phyloP scores from a whole-genome alignment of 1,140 invertebrate genomes.

The Pseudomyrmex gracilis region DNA sequence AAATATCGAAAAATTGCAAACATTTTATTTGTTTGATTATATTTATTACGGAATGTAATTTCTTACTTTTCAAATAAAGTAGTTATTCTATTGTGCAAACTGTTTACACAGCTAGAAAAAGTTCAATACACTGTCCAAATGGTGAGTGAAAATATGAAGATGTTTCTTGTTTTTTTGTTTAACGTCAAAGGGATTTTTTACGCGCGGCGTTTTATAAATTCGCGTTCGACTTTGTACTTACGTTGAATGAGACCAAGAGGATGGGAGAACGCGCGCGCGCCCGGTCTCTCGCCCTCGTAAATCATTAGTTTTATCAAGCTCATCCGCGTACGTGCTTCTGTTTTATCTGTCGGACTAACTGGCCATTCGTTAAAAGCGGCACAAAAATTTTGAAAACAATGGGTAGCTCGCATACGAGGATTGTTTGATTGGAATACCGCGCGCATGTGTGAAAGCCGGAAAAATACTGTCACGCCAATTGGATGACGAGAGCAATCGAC shows the following conservation, averaged over 20 bases:
- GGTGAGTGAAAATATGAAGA: constrained; percentile 12
- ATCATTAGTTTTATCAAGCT: constrained; percentile 84
- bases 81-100: constrained; percentile 25
- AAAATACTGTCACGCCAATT: constrained; percentile 67
- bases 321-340: constrained; percentile 80
- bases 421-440: constrained; percentile 40
- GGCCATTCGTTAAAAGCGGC: constrained; percentile 77
- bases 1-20: constrained; percentile 1
- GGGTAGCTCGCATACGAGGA: constrained; percentile 61
- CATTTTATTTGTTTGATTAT: constrained; percentile 4
- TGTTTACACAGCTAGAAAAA: not conserved
- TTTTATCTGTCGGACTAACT: constrained; percentile 82
- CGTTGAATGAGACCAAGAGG: constrained; percentile 71
- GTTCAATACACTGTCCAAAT: not conserved
- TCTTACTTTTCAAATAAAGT: constrained; percentile 63
- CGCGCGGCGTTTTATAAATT: constrained; percentile 73
- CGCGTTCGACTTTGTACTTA: constrained; percentile 71
- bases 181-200: constrained; percentile 37
- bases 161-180: constrained; percentile 7
- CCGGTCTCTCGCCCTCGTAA: constrained; percentile 71
- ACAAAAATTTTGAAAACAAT: constrained; percentile 78
- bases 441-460: constrained; percentile 31
- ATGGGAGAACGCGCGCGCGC: constrained; percentile 21
- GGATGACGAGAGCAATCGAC: constrained; percentile 50
- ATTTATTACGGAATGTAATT: not conserved